phyloP scores from a whole-genome alignment of 2,113 vertebrate species.

The Thamnophis sirtalis region DNA sequence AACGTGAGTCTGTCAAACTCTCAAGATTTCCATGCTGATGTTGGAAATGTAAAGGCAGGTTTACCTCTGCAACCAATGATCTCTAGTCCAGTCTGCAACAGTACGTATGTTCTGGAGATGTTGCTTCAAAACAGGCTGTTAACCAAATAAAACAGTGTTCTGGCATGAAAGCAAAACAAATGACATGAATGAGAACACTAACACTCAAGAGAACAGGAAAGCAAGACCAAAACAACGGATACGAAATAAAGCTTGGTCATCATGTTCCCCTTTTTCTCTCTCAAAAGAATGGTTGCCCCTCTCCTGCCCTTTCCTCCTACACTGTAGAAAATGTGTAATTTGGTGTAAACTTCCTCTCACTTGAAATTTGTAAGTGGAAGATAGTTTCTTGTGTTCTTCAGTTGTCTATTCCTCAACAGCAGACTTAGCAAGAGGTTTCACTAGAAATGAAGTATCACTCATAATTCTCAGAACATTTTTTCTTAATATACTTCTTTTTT shows the following conservation, averaged over 20 bases:
- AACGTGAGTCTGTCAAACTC: neutral
- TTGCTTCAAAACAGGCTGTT: neutral
- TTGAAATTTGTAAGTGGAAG: neutral
- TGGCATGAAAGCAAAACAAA: slow-evolving; percentile 20
- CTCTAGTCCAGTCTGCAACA: neutral
- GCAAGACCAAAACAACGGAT: slow-evolving; percentile 2
- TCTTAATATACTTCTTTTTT: neutral
- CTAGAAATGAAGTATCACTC: neutral
- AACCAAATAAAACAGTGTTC: slow-evolving; percentile 15
- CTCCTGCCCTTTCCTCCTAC: neutral
- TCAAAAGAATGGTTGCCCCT: neutral
- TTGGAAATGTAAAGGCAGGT: slow-evolving; percentile 9
- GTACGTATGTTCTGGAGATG: neutral
- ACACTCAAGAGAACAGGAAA: slow-evolving; percentile 20
- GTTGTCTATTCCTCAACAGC: neutral
- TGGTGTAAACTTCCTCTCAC: neutral
- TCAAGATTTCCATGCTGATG: neutral
- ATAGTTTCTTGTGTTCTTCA: neutral
- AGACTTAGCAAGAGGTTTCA: neutral
- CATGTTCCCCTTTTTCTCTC: neutral
- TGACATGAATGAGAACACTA: slow-evolving; percentile 12
- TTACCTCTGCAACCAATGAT: neutral
- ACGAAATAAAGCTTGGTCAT: neutral
- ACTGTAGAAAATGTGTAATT: neutral
- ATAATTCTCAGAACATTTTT: neutral